Percentiles rank a stretch among this genome's conserved stretches.
These are phyloP conservation scores for Halcyon smyrnensis DNA, from an alignment of 2,797 vertebrate species.

Conservation along the genomic window DNA sequence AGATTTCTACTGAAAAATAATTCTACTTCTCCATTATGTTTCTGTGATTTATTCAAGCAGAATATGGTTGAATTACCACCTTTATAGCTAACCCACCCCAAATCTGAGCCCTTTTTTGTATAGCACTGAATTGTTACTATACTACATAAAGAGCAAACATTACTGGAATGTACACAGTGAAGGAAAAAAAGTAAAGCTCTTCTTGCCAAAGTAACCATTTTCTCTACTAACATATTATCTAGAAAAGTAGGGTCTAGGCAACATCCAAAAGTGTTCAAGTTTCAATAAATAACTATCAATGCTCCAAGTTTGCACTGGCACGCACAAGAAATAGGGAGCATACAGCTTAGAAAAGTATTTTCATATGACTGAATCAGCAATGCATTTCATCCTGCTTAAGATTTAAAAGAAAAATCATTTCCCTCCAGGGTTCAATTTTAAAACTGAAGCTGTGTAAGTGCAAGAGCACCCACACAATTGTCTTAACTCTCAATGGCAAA, in stretches of 20 bases:
- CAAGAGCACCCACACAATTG: background rate
- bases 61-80: conserved; percentile 46
- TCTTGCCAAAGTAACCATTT: conserved; percentile 47
- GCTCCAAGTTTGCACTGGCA: conserved; percentile 63
- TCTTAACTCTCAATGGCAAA: conserved; percentile 49
- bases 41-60: conserved; percentile 64
- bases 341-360: conserved; percentile 52
- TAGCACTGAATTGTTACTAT: conserved; percentile 45
- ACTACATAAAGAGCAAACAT: conserved; percentile 39
- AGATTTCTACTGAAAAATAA: conserved; percentile 55
- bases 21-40: conserved; percentile 48
- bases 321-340: conserved; percentile 62
- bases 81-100: conserved; percentile 3
- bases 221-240: conserved; percentile 58
- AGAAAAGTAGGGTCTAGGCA: conserved; percentile 87
- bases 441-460: conserved; percentile 10
- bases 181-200: conserved; percentile 50
- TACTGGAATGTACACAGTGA: conserved; percentile 75
- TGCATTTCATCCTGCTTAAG: conserved; percentile 11
- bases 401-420: conserved; percentile 34
- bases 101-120: conserved; percentile 69
- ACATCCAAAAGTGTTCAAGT: conserved; percentile 81
- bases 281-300: conserved; percentile 83
- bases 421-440: background rate
- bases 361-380: conserved; percentile 30